Percentiles rank a stretch among this genome's conserved stretches.
Conservation (phyloP, 2,888 invertebrate species). For the Anodontia alba region DNA sequence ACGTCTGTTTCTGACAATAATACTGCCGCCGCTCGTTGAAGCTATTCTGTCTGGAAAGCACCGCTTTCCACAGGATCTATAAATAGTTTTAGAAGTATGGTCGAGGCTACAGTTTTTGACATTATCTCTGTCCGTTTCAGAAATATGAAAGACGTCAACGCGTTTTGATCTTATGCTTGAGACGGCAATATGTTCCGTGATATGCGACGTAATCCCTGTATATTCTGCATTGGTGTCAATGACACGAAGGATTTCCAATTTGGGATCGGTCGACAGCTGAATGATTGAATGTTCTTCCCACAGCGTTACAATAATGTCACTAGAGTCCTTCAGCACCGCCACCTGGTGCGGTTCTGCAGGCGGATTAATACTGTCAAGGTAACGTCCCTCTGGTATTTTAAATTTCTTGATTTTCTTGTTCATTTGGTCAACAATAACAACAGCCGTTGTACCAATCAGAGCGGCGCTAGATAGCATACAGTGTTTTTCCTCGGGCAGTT, state of each 20-base stretch:
- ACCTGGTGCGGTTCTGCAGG: constrained; percentile 56
- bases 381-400: constrained; percentile 57
- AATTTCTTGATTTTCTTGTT: constrained; percentile 58
- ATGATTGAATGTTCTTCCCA: constrained; percentile 54
- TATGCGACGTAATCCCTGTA: constrained; percentile 50
- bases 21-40: constrained; percentile 34
- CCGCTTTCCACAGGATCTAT: constrained; percentile 44
- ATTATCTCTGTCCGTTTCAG: not conserved
- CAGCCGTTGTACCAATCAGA: constrained; percentile 43
- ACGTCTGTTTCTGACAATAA: constrained; percentile 43
- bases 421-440: constrained; percentile 50
- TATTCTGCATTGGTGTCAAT: constrained; percentile 52
- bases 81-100: constrained; percentile 38
- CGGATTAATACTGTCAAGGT: constrained; percentile 38
- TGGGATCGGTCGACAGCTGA: constrained; percentile 48
- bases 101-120: not conserved
- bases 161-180: constrained; percentile 44
- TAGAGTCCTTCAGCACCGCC: constrained; percentile 44
- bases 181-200: constrained; percentile 33
- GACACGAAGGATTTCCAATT: constrained; percentile 22
- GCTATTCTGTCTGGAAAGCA: constrained; percentile 54
- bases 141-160: constrained; percentile 44
- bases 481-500: constrained; percentile 34
- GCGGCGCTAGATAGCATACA: constrained; percentile 58
- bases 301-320: constrained; percentile 43